Evolutionary conservation across 64 coral and sea anemone species (phyloP).

Genomic region (Actinia tenebrosa): DNA sequence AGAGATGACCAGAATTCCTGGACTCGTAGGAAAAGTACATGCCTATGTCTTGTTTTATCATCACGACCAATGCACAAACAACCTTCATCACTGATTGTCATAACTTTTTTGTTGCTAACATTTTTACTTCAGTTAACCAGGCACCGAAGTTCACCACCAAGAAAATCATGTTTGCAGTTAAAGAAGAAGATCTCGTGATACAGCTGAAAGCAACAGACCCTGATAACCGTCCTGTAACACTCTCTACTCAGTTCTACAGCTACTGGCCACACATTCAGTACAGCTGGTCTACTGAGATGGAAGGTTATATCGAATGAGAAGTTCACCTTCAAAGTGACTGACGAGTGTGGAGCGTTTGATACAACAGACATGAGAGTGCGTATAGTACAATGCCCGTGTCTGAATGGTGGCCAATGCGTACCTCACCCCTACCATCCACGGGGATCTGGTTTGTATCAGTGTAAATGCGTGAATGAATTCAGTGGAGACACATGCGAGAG

Average conservation of each 20-base stretch:
- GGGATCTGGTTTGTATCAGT: slow-evolving; percentile 40
- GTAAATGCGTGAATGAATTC: slow-evolving; percentile 23
- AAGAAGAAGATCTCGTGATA: slow-evolving; percentile 13
- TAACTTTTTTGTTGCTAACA: neutral
- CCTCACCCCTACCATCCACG: slow-evolving; percentile 29
- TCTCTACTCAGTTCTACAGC: slow-evolving; percentile 14
- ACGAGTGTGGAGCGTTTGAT: slow-evolving; percentile 6
- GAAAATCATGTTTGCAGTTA: neutral
- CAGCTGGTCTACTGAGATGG: slow-evolving; percentile 14
- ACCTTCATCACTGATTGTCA: too few relatives aligned
- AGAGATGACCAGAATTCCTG: neutral
- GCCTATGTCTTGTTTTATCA: neutral
- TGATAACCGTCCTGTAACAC: slow-evolving; percentile 28
- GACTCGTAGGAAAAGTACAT: slow-evolving; percentile 19
- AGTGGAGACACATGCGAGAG: slow-evolving; percentile 26
- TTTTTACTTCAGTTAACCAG: neutral
- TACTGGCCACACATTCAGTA: neutral
- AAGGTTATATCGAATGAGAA: neutral
- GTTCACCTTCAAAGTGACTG: slow-evolving; percentile 17
- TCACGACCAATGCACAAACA: too few relatives aligned
- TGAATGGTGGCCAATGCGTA: slow-evolving; percentile 33
- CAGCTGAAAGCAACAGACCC: slow-evolving; percentile 13
- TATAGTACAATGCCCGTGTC: slow-evolving; percentile 20
- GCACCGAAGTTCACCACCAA: neutral
- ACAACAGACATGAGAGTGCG: slow-evolving; percentile 1